Evolutionary conservation across 92 coral and sea anemone genomes (phyloP).

Genomic region (Porites cylindrica): DNA sequence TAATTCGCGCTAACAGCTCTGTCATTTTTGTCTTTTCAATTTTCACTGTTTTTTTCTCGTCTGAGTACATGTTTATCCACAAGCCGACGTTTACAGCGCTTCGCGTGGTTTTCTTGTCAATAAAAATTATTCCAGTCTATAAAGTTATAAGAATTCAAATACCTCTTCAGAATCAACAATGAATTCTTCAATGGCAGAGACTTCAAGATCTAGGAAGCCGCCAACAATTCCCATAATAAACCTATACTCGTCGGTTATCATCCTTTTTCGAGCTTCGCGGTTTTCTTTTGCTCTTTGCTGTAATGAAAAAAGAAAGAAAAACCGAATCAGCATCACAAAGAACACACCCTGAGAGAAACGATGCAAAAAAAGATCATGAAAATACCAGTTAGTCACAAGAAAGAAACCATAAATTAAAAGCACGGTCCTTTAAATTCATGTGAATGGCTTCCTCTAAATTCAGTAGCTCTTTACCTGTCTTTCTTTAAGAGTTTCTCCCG

Average conservation of each 20-base stretch:
- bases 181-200: slow-evolving; percentile 78
- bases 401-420: too few relatives aligned
- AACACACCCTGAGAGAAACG: neutral
- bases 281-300: slow-evolving; percentile 89
- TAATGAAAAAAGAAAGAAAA: neutral
- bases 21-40: too few relatives aligned
- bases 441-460: neutral
- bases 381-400: neutral
- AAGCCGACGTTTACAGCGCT: too few relatives aligned
- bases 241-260: slow-evolving; percentile 75
- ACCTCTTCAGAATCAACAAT: slow-evolving; percentile 86
- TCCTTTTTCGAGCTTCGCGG: slow-evolving; percentile 84
- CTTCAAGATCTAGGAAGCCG: slow-evolving; percentile 67
- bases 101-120: too few relatives aligned
- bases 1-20: too few relatives aligned
- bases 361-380: neutral
- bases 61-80: too few relatives aligned
- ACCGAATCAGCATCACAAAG: too few relatives aligned
- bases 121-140: too few relatives aligned
- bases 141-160: neutral
- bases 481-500: slow-evolving; percentile 87
- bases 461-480: slow-evolving; percentile 70
- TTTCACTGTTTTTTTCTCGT: too few relatives aligned
- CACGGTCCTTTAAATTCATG: too few relatives aligned
- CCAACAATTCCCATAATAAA: slow-evolving; percentile 82